Conservation (phyloP, 2,113 vertebrate genomes). For the Lucifuga dentata region DNA sequence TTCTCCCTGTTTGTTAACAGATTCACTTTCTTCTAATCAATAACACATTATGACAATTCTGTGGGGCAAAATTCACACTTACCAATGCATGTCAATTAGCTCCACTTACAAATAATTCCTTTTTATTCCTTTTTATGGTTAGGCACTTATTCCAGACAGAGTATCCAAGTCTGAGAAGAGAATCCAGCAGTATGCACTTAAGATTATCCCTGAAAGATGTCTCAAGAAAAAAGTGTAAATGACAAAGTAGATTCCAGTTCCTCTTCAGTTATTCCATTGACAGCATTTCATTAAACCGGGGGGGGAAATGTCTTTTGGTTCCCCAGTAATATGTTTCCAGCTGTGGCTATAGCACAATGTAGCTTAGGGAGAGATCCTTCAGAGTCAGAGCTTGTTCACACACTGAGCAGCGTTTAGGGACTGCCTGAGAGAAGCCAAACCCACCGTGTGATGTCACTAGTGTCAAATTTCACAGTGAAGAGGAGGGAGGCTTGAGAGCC, state of each 20-base stretch:
- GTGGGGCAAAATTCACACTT: conserved; percentile 47
- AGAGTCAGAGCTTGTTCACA: conserved; percentile 78
- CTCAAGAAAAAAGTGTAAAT: conserved; percentile 50
- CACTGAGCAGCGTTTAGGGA: conserved; percentile 70
- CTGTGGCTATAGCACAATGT: conserved; percentile 71
- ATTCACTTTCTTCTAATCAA: conserved; percentile 1
- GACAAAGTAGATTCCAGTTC: conserved; percentile 40
- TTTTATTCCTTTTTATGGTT: conserved; percentile 53
- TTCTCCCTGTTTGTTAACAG: too few relatives aligned
- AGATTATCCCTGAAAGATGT: conserved; percentile 66
- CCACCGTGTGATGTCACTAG: conserved; percentile 81
- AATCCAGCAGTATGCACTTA: conserved; percentile 68
- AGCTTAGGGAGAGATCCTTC: conserved; percentile 72
- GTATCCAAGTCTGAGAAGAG: conserved; percentile 77
- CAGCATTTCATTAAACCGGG: conserved; percentile 51
- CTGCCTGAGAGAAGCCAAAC: conserved; percentile 72
- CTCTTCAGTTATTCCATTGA: conserved; percentile 71
- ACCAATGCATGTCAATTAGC: conserved; percentile 72
- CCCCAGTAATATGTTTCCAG: conserved; percentile 65
- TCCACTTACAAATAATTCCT: conserved; percentile 72
- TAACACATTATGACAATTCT: neutral
- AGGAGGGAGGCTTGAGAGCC: conserved; percentile 50
- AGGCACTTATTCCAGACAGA: conserved; percentile 69
- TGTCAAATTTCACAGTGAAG: conserved; percentile 73
- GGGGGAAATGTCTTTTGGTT: conserved; percentile 51